Percentiles rank a stretch among this genome's conserved stretches.
These are phyloP conservation scores for Plemyria rubiginata DNA, from an alignment of 2,888 invertebrate species.

Conservation along the genomic window DNA sequence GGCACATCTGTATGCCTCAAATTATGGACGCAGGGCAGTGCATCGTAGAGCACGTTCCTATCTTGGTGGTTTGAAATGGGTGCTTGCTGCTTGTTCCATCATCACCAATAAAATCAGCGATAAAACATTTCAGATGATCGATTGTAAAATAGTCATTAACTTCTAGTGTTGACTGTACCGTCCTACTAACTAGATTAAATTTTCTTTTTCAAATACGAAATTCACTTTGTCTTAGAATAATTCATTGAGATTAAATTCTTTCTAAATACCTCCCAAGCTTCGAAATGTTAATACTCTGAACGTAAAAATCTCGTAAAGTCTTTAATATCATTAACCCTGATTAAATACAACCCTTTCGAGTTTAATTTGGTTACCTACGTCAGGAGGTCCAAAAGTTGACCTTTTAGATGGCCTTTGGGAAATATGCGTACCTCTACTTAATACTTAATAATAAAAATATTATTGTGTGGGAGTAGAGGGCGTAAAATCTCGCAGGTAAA, in stretches of 20 bases:
- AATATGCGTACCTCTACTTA: conserved; percentile 12
- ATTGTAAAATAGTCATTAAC: no score
- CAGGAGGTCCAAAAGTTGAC: conserved; percentile 14
- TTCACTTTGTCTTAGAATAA: conserved; percentile 21
- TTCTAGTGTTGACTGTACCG: no score
- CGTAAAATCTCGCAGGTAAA: no score
- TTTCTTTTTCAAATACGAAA: conserved; percentile 15
- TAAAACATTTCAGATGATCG: no score
- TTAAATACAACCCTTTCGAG: conserved; percentile 34
- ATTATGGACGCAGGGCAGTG: no score
- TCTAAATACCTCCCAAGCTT: conserved; percentile 25
- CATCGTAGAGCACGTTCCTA: no score
- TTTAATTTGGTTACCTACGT: conserved; percentile 2
- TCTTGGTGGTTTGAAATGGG: no score
- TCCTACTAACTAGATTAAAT: no score
- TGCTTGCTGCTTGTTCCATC: no score
- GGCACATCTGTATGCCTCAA: no score
- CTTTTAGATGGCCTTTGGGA: conserved; percentile 24
- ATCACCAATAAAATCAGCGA: no score
- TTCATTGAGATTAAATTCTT: conserved; percentile 29
- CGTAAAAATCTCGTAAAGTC: conserved; percentile 41
- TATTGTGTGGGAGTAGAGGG: not conserved
- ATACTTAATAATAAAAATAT: conserved; percentile 3
- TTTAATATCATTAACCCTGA: conserved; percentile 37
- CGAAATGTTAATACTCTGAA: conserved; percentile 25